Base-by-base conservation (phyloP, 2,113 vertebrate species). In the Caracal caracal region DNA sequence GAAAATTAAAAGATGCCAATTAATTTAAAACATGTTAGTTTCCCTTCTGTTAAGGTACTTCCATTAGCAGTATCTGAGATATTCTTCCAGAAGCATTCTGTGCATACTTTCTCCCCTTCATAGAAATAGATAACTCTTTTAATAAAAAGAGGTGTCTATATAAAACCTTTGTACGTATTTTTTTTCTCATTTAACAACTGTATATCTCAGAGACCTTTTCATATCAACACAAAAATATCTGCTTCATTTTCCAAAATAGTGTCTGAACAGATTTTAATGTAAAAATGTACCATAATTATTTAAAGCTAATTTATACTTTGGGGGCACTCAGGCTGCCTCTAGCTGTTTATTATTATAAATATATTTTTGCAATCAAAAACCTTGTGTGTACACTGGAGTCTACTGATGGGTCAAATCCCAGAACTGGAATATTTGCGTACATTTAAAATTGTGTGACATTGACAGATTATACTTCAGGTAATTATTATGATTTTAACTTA, bases 1-100 rank as follows among this genome's bases (percentile, higher is more conserved):
- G 89, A 93, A 94, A 94, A 95, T 91, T 94, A 73, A 51, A 95
- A 94, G 51, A 87, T 87, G 61, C 61, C 73, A 94, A 68, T 95
- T 94, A 94, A 88, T 88, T 95, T 65, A 79, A 89, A 94, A 81
- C 51, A 82, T 94, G 68, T 37, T 75, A 51, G 33, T 70, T 78
- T 83, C n/a, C 66, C 94, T 82, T 92, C 75, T 95, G 75, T 86
- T 82, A 86, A 87, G 66, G 16, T 70, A 65, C 37, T 75, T 30
- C 75, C 59, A 61, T 87, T 92, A 91, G n/a, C 28, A 40, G 28
- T 88, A 86, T n/a, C 65, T 86, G 80, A 70, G 40, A 53, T 30
- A 43, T 78, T 70, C 28, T 79, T 92, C 61, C 75, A 59, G 75
- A 87, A 86, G 75, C 16, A 8, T 73, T 68, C 68, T 12, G 30